Conservation (phyloP, 2,888 invertebrate genomes). For the Acanthosepion lycidas region DNA sequence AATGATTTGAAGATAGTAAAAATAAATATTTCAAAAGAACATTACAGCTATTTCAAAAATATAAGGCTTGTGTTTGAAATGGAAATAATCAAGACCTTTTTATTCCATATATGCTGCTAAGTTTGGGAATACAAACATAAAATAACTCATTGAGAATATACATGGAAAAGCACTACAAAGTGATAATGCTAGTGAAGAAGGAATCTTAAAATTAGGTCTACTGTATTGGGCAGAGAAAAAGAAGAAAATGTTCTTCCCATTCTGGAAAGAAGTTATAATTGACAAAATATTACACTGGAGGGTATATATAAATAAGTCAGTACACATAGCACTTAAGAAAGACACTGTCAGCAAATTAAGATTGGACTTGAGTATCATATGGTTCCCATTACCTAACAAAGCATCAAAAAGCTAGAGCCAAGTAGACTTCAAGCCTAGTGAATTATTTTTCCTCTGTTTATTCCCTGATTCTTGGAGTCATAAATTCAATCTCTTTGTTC, state of each 20-base stretch:
- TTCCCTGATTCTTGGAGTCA: neutral
- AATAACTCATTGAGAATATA: neutral
- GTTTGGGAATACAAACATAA: neutral
- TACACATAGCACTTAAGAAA: neutral
- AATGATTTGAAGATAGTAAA: no score
- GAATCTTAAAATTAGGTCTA: neutral
- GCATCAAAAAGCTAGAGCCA: neutral
- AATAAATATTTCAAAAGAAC: no score
- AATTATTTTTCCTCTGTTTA: neutral
- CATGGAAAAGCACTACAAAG: neutral
- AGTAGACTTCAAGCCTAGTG: neutral
- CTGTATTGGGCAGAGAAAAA: neutral
- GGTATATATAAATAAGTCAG: neutral
- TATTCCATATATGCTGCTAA: neutral
- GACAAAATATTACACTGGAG: neutral
- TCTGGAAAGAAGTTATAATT: constrained; percentile 12
- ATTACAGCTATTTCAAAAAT: neutral
- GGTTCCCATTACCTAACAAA: no score
- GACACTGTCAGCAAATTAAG: neutral
- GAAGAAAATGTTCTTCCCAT: neutral
- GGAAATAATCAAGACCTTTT: neutral
- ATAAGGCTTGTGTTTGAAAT: neutral
- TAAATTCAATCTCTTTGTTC: neutral
- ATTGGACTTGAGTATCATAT: neutral
- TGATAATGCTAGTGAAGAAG: neutral